phyloP scores from a whole-genome alignment of 2,888 invertebrate species.

The Troglohyphantes excavatus region DNA sequence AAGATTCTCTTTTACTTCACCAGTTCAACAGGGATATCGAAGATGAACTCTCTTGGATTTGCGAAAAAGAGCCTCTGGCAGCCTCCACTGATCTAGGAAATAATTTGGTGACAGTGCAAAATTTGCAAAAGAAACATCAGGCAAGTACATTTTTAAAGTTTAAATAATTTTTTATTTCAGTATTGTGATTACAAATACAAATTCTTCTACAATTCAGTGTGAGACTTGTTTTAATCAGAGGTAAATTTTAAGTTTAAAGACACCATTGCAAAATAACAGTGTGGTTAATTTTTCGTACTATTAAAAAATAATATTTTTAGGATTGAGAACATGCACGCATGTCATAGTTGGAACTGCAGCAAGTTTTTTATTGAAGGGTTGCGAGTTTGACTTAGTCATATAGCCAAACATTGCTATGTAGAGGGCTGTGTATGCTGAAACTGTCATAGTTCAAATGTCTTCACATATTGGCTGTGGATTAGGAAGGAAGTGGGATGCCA shows the following conservation, averaged over 20 bases:
- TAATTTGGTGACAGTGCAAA: conserved; percentile 89
- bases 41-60: conserved; percentile 96
- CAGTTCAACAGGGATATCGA: conserved; percentile 95
- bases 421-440: too few relatives aligned
- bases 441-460: too few relatives aligned
- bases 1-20: conserved; percentile 93
- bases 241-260: neutral
- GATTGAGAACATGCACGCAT: too few relatives aligned
- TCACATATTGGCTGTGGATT: too few relatives aligned
- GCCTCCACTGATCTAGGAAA: conserved; percentile 88
- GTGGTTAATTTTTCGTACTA: too few relatives aligned
- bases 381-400: too few relatives aligned
- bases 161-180: neutral
- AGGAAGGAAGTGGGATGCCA: too few relatives aligned
- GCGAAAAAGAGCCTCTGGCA: conserved; percentile 88
- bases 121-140: conserved; percentile 95
- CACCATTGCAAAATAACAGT: too few relatives aligned
- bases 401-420: too few relatives aligned
- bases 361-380: too few relatives aligned
- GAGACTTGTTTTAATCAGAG: neutral
- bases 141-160: conserved; percentile 80
- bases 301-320: too few relatives aligned
- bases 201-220: neutral
- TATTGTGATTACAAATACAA: neutral
- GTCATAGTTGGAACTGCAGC: too few relatives aligned